Percentiles rank a stretch among this genome's conserved stretches.
These are phyloP conservation scores for Microhierax caerulescens DNA, from an alignment of 2,797 vertebrate species.

Conservation along the genomic window DNA sequence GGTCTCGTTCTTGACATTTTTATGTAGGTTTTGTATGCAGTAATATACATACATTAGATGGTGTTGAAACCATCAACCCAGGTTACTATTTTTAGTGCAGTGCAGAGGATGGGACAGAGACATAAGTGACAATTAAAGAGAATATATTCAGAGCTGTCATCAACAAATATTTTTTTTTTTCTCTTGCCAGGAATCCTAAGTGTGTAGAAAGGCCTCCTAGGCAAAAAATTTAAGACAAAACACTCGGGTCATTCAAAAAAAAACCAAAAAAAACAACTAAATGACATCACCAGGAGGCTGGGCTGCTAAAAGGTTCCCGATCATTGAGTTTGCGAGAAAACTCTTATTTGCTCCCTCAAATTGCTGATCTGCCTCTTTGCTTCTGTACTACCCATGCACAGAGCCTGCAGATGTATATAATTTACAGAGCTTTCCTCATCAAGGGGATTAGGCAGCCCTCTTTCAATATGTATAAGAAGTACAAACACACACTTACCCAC, in stretches of 20 bases:
- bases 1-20: constrained; percentile 50
- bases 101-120: constrained; percentile 50
- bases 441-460: constrained; percentile 66
- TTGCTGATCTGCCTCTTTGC: constrained; percentile 5
- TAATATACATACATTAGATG: constrained; percentile 33
- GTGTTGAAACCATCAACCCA: constrained; percentile 48
- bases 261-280: background rate
- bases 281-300: constrained; percentile 10
- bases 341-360: background rate
- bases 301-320: background rate
- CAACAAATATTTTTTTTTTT: constrained; percentile 26
- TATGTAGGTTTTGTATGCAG: constrained; percentile 8
- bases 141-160: constrained; percentile 59
- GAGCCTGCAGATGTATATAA: constrained; percentile 59
- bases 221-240: constrained; percentile 41
- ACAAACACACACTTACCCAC: constrained; percentile 75
- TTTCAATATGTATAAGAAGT: constrained; percentile 76
- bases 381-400: constrained; percentile 37
- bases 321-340: background rate
- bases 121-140: constrained; percentile 59
- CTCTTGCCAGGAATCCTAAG: constrained; percentile 20
- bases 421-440: constrained; percentile 68
- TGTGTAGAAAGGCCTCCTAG: background rate
- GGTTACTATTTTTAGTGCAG: constrained; percentile 50
- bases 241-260: background rate